A percentile compares a stretch with the other conserved stretches of the same genome.
phyloP scores from a whole-genome alignment of 37 sponge, comb jelly and placozoan species.

The Geodia barretti region DNA sequence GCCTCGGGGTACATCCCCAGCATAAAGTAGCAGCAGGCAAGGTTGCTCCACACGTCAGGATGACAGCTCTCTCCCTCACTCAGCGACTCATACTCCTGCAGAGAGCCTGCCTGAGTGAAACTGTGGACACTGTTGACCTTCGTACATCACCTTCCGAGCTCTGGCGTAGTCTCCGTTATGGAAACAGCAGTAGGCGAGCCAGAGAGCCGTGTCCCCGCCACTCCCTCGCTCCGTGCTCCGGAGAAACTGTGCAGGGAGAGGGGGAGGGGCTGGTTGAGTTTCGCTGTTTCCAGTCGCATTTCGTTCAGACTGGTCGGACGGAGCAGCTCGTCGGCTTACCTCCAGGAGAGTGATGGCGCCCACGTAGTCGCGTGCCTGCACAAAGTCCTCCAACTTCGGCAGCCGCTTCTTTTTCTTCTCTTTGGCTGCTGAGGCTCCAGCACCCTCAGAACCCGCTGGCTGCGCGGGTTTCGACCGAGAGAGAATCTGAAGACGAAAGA shows the following conservation, averaged over 20 bases:
- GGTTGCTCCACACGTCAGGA: constrained; percentile 77
- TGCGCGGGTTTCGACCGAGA: constrained; percentile 78
- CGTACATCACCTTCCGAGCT: constrained; percentile 60
- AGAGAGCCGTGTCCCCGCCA: constrained; percentile 58
- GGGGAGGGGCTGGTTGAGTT: background rate
- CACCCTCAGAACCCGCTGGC: constrained; percentile 14
- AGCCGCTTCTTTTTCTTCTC: constrained; percentile 88
- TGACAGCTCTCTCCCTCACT: constrained; percentile 42
- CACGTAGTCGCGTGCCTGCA: constrained; percentile 85
- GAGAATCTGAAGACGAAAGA: constrained; percentile 42
- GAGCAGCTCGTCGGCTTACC: constrained; percentile 40
- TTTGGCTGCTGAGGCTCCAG: constrained; percentile 17
- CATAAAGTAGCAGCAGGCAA: constrained; percentile 93
- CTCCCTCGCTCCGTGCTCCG: constrained; percentile 58
- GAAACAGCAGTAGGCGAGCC: constrained; percentile 95
- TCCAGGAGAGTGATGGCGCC: constrained; percentile 95
- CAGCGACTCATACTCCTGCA: constrained; percentile 87
- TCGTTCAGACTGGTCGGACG: background rate
- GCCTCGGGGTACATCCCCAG: constrained; percentile 97
- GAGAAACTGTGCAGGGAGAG: constrained; percentile 50
- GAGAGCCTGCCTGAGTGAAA: background rate
- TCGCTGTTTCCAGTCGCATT: background rate
- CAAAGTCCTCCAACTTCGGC: constrained; percentile 89
- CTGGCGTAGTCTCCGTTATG: constrained; percentile 90
- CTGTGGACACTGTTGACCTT: background rate